Conservation (phyloP, 2,113 vertebrate species). For the Lathamus discolor region DNA sequence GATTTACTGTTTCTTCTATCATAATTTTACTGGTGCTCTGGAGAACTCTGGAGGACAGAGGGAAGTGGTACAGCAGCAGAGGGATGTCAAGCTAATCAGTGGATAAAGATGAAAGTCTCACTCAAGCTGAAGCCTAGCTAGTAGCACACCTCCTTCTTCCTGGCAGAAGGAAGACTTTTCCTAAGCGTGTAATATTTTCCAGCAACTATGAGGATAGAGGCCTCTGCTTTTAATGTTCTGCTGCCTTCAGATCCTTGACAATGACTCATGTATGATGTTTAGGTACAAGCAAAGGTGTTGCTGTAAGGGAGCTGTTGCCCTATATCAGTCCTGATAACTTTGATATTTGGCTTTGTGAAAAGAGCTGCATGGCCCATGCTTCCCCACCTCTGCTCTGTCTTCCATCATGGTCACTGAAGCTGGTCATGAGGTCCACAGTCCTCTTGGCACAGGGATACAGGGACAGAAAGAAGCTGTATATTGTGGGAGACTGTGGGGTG, state of each 20-base stretch:
- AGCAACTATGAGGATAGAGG: not conserved
- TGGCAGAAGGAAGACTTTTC: not conserved
- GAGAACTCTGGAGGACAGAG: not conserved
- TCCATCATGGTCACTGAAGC: not conserved
- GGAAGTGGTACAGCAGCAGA: not conserved
- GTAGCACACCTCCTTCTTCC: not conserved
- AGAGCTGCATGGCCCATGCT: fast-evolving
- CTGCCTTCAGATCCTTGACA: not conserved
- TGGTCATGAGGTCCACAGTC: not conserved
- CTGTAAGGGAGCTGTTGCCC: not conserved
- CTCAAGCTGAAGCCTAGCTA: not conserved
- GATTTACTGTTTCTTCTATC: not conserved
- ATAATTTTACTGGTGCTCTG: not conserved
- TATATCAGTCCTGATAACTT: not conserved
- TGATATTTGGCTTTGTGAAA: not conserved
- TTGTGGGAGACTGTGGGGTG: not conserved
- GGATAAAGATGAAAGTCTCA: not conserved
- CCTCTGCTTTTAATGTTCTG: not conserved
- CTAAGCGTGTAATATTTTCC: not conserved
- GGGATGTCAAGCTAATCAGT: not conserved
- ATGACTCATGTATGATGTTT: not conserved
- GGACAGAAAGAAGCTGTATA: not conserved
- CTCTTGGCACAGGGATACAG: not conserved
- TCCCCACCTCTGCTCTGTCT: not conserved
- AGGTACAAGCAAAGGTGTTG: not conserved